Evolutionary conservation across 1,140 invertebrate genomes (phyloP).

Genomic region (Drosophila funebris): DNA sequence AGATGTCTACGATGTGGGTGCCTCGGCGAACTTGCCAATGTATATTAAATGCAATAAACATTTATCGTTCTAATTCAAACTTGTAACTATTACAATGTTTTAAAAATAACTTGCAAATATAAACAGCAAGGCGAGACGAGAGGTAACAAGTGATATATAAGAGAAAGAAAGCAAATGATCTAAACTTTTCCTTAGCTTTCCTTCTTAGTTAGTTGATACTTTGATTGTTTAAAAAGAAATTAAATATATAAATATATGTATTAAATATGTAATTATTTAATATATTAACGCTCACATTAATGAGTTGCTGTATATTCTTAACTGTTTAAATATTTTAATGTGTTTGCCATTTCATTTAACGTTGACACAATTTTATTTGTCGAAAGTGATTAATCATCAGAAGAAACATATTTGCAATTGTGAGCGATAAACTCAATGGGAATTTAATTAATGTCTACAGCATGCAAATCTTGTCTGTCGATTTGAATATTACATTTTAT

Average conservation of each 20-base stretch:
- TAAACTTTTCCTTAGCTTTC: too few relatives aligned
- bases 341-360: not conserved
- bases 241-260: too few relatives aligned
- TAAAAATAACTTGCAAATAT: not conserved
- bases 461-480: slow-evolving; percentile 45
- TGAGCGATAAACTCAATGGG: slow-evolving; percentile 61
- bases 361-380: slow-evolving; percentile 22
- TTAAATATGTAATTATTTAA: too few relatives aligned
- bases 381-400: slow-evolving; percentile 64
- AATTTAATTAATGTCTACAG: slow-evolving; percentile 64
- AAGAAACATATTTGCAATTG: slow-evolving; percentile 52
- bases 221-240: too few relatives aligned
- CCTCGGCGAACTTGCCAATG: slow-evolving; percentile 20
- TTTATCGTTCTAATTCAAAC: slow-evolving; percentile 11
- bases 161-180: too few relatives aligned
- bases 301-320: not conserved
- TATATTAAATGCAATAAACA: slow-evolving; percentile 21
- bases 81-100: slow-evolving; percentile 2
- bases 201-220: too few relatives aligned
- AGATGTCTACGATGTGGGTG: slow-evolving; percentile 7
- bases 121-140: not conserved
- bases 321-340: not conserved
- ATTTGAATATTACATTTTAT: slow-evolving; percentile 52
- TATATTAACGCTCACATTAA: not conserved
- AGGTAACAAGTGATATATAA: too few relatives aligned